phyloP scores from a whole-genome alignment of 23 tunicate species.

The Halocynthia roretzi region DNA sequence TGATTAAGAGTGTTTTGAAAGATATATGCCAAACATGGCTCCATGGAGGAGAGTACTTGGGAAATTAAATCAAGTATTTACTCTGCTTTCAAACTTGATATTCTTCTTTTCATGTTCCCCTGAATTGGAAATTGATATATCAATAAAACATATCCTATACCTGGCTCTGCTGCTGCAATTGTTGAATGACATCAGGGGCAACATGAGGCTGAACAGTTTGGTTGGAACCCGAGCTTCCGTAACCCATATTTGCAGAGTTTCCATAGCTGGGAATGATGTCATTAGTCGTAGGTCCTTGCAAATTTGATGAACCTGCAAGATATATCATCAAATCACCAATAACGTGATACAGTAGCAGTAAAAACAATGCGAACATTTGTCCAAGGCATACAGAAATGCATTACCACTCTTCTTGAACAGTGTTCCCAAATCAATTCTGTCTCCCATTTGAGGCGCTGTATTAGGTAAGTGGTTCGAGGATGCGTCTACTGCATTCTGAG shows the following conservation, averaged over 20 bases:
- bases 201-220: conserved; percentile 38
- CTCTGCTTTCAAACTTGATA: too few species aligned
- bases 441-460: conserved; percentile 72
- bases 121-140: not conserved
- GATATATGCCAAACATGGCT: too few species aligned
- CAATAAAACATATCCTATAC: conserved; percentile 20
- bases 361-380: not conserved
- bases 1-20: too few species aligned
- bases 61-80: too few species aligned
- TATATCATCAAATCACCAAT: not conserved
- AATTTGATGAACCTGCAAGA: conserved; percentile 8
- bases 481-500: not conserved
- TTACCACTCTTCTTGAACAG: conserved; percentile 59
- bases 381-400: too few species aligned
- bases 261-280: conserved; percentile 8
- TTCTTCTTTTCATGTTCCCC: too few species aligned
- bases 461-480: not conserved
- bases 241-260: conserved; percentile 17
- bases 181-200: conserved; percentile 67
- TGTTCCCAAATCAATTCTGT: conserved; percentile 67
- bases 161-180: conserved; percentile 84
- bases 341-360: not conserved
- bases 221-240: conserved; percentile 14
- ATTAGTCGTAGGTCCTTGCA: not conserved
- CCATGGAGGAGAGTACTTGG: too few species aligned